Conservation (phyloP, 2,797 vertebrate species). For the Urocyon cinereoargenteus region DNA sequence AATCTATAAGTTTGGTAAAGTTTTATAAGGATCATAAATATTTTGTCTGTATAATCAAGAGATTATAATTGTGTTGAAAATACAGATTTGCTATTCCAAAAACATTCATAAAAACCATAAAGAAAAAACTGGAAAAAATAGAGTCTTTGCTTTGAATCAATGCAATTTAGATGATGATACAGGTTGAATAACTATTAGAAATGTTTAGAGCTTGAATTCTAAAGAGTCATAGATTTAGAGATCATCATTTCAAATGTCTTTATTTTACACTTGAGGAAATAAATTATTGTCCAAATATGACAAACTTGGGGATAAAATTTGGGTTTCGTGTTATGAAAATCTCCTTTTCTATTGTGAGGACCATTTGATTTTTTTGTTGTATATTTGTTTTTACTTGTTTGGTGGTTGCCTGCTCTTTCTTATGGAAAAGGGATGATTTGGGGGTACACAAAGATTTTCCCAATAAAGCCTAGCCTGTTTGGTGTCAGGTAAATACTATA, state of each 20-base stretch:
- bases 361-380: neutral
- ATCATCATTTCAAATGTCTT: neutral
- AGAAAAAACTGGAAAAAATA: neutral
- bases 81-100: neutral
- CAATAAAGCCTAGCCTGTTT: constrained; percentile 3
- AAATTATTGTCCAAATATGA: neutral
- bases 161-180: neutral
- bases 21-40: constrained; percentile 3
- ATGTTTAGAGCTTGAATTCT: neutral
- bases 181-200: neutral
- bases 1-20: neutral
- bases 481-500: neutral
- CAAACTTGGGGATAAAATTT: neutral
- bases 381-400: neutral
- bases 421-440: neutral
- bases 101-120: neutral
- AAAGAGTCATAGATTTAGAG: constrained; percentile 14
- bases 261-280: constrained; percentile 4
- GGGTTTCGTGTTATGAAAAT: neutral
- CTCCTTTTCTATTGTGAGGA: neutral
- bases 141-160: neutral
- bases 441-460: neutral
- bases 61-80: neutral
- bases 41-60: constrained; percentile 7
- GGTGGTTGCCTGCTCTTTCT: neutral